A percentile compares a stretch with the other conserved stretches of the same genome.
Conservation (phyloP, 2,113 vertebrate species). For the Pandion haliaetus region DNA sequence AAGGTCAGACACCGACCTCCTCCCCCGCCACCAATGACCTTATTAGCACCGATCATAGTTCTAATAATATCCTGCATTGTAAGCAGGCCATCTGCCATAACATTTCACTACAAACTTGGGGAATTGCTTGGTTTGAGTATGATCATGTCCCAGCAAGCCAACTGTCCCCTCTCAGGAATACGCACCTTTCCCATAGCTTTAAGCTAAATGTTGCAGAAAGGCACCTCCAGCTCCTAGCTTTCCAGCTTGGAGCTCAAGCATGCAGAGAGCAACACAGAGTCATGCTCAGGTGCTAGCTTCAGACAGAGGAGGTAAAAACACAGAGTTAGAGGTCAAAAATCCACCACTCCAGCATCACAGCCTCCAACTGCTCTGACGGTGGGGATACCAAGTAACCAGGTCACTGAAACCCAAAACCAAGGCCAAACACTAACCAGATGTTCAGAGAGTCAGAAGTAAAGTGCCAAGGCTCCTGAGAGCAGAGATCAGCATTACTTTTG, state of each 20-base stretch:
- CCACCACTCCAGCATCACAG: not conserved
- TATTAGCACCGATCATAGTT: conserved; percentile 65
- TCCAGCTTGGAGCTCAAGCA: not conserved
- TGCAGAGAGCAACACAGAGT: not conserved
- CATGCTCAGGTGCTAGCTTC: not conserved
- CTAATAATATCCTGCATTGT: conserved; percentile 54
- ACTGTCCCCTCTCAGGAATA: not conserved
- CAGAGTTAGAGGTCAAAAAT: not conserved
- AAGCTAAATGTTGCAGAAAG: not conserved
- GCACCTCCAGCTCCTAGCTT: not conserved
- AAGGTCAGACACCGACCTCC: conserved; percentile 29
- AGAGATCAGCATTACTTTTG: not conserved
- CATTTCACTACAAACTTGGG: conserved; percentile 39
- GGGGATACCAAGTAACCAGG: not conserved
- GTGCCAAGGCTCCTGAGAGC: fast-evolving
- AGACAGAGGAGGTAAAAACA: not conserved
- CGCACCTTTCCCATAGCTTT: not conserved
- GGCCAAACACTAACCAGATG: not conserved
- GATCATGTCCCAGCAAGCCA: not conserved
- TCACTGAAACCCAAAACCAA: not conserved
- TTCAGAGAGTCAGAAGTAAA: not conserved
- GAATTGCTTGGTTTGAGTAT: not conserved
- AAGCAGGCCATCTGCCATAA: conserved; percentile 33
- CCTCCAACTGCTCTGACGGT: not conserved
- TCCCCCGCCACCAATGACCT: conserved; percentile 44